A percentile compares a stretch with the other conserved stretches of the same genome.
phyloP scores from a whole-genome alignment of 2,113 vertebrate species.

The Corythaixoides concolor region DNA sequence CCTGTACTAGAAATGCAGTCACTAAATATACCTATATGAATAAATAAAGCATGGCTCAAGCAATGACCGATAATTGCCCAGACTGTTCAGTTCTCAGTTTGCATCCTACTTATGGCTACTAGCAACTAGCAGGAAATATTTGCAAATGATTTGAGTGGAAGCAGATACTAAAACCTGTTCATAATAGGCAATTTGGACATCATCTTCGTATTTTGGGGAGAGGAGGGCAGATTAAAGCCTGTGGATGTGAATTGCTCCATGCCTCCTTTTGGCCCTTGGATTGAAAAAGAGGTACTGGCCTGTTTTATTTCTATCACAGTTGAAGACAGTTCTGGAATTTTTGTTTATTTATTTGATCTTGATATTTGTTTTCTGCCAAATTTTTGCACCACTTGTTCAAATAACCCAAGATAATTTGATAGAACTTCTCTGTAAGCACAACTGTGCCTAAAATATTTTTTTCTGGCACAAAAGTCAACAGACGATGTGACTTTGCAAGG shows the following conservation, averaged over 20 bases:
- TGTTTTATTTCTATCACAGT: not conserved
- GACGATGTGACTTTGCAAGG: not conserved
- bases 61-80: not conserved
- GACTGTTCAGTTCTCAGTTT: not conserved
- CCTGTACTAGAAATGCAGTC: not conserved
- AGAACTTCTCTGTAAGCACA: not conserved
- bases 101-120: not conserved
- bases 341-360: not conserved
- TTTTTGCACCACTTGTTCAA: not conserved
- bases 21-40: not conserved
- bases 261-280: not conserved
- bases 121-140: not conserved
- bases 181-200: not conserved
- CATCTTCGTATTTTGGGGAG: accelerated
- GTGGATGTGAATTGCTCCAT: not conserved
- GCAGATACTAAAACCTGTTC: not conserved
- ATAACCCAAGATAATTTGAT: not conserved
- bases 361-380: not conserved
- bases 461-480: not conserved
- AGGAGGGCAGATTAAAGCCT: not conserved
- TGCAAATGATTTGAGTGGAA: not conserved
- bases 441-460: not conserved
- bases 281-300: not conserved
- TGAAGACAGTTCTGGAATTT: not conserved
- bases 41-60: not conserved